Percentiles rank a stretch among this genome's conserved stretches.
Evolutionary conservation across 2,888 invertebrate genomes (phyloP).

Genomic region (Eilema depressum): DNA sequence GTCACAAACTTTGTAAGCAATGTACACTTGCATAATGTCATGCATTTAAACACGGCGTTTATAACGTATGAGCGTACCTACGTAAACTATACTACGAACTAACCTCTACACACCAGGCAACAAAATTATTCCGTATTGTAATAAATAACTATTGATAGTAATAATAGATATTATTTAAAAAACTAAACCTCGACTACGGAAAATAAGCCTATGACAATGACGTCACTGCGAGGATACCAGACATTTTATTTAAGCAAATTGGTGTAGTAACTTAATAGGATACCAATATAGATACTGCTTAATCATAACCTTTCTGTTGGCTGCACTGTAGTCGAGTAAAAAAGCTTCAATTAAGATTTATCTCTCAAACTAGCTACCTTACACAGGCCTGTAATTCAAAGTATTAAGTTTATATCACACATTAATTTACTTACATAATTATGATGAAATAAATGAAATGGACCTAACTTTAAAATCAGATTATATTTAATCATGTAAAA

Average conservation of each 20-base stretch:
- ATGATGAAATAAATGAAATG: conserved; percentile 53
- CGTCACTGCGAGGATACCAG: conserved; percentile 24
- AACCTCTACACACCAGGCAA: conserved; percentile 78
- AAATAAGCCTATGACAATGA: conserved; percentile 21
- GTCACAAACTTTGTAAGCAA: conserved; percentile 50
- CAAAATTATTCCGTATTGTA: conserved; percentile 73
- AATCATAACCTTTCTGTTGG: conserved; percentile 36
- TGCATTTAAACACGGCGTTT: conserved; percentile 73
- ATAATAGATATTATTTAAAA: conserved; percentile 56
- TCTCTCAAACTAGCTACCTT: conserved; percentile 80
- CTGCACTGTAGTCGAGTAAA: conserved; percentile 38
- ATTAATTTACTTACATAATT: conserved; percentile 75
- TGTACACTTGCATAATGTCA: conserved; percentile 60
- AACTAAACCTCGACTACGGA: conserved; percentile 47
- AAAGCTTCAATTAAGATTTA: conserved; percentile 42
- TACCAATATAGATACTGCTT: conserved; percentile 28
- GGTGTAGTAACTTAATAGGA: conserved; percentile 19
- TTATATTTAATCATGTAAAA: conserved; percentile 56
- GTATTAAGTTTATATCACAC: conserved; percentile 80
- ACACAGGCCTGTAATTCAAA: conserved; percentile 74
- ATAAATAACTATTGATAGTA: conserved; percentile 82
- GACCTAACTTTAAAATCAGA: conserved; percentile 55
- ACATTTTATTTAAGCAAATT: conserved; percentile 17
- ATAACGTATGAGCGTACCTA: conserved; percentile 74
- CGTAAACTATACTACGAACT: conserved; percentile 54